Evolutionary conservation across 2,113 vertebrate species (phyloP).

Genomic region (Uropsilus gracilis): DNA sequence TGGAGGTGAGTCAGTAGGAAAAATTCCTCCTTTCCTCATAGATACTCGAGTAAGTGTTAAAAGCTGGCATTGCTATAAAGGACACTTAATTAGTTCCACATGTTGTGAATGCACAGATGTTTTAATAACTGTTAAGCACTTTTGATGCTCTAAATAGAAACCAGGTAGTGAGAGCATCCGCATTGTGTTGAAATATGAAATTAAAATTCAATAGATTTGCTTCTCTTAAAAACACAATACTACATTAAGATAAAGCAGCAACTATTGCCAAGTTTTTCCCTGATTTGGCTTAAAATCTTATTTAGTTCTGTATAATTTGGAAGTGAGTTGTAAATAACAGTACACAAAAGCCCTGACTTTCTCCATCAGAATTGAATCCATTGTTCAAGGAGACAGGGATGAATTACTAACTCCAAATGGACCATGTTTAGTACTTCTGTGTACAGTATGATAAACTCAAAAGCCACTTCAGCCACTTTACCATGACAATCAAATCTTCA

Average conservation of each 20-base stretch:
- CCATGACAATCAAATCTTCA: constrained; percentile 38
- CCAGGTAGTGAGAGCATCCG: neutral
- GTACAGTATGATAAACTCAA: constrained; percentile 33
- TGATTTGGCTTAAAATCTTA: neutral
- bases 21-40: neutral
- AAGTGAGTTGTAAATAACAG: neutral
- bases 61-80: neutral
- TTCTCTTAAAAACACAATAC: neutral
- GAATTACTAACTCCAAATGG: neutral
- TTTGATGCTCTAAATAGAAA: neutral
- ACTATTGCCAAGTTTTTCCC: neutral
- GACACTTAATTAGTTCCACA: neutral
- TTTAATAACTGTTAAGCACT: neutral
- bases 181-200: neutral
- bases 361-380: neutral
- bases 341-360: neutral
- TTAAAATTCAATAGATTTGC: neutral
- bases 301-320: neutral
- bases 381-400: neutral
- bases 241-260: neutral
- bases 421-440: neutral
- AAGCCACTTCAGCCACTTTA: constrained; percentile 27
- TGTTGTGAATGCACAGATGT: neutral
- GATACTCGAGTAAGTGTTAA: neutral
- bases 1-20: neutral